Evolutionary conservation across 2,113 vertebrate species (phyloP).

Genomic region (Sander lucioperca): DNA sequence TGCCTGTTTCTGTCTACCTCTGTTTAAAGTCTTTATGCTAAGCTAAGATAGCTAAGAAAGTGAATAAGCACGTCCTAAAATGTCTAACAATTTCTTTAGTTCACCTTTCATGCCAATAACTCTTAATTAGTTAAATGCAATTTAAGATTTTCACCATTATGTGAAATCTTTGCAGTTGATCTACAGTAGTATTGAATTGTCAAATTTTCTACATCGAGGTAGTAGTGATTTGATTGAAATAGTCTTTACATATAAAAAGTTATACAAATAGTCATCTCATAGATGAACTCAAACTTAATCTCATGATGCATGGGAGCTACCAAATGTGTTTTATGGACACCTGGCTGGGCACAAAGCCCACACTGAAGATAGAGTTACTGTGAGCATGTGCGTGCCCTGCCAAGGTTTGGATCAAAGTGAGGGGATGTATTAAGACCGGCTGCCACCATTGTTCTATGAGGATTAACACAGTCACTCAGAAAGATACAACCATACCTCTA

Average conservation of each 20-base stretch:
- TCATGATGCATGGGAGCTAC: neutral
- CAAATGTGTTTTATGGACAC: neutral
- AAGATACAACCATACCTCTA: neutral
- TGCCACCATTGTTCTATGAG: constrained; percentile 18
- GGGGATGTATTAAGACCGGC: neutral
- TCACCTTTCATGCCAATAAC: neutral
- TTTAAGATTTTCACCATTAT: neutral
- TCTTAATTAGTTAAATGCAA: neutral
- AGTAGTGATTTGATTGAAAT: no score
- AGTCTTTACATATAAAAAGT: neutral
- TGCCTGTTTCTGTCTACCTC: no score
- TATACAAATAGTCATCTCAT: neutral
- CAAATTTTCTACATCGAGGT: neutral
- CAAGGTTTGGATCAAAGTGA: neutral
- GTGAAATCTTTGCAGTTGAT: no score
- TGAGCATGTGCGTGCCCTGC: neutral
- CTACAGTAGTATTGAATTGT: neutral
- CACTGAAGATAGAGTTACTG: neutral
- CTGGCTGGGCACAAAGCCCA: neutral
- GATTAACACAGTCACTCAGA: constrained; percentile 20
- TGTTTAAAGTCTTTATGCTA: no score
- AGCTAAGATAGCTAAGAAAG: neutral
- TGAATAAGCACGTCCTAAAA: neutral
- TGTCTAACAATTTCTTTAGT: no score
- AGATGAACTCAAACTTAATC: neutral